Percentiles rank a stretch among this genome's conserved stretches.
These are phyloP conservation scores for Micrastur ruficollis DNA, from an alignment of 2,797 vertebrate genomes.

Conservation along the genomic window DNA sequence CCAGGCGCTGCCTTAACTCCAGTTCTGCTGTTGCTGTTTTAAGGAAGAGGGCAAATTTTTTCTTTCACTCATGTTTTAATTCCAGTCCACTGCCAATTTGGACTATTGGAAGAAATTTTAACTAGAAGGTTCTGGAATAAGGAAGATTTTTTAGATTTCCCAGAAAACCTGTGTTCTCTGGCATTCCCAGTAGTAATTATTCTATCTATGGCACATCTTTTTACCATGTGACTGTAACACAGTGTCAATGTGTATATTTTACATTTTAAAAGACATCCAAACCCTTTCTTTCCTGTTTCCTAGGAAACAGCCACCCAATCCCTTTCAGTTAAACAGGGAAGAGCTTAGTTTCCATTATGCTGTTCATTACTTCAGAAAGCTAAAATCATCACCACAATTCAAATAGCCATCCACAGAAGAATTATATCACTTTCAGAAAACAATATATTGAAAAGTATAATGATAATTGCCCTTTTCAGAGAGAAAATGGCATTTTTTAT, in stretches of 20 bases:
- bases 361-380: background rate
- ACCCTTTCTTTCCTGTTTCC: conserved; percentile 24
- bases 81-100: background rate
- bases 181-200: background rate
- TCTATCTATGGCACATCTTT: background rate
- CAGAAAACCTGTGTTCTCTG: background rate
- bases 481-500: background rate
- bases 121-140: background rate
- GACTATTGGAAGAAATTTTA: background rate
- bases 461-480: background rate
- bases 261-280: conserved; percentile 8
- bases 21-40: background rate
- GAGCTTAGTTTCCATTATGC: background rate
- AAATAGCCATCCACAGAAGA: background rate
- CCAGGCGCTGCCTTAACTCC: background rate
- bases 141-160: background rate
- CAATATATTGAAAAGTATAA: background rate
- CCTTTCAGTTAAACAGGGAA: background rate
- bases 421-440: background rate
- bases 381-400: conserved; percentile 1
- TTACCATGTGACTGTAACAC: background rate
- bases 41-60: background rate
- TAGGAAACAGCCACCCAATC: conserved; percentile 13
- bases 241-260: background rate
- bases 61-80: background rate